A percentile compares a stretch with the other conserved stretches of the same genome.
Evolutionary conservation across 2,797 vertebrate genomes (phyloP).

Genomic region (Melanotaenia pygmaea): DNA sequence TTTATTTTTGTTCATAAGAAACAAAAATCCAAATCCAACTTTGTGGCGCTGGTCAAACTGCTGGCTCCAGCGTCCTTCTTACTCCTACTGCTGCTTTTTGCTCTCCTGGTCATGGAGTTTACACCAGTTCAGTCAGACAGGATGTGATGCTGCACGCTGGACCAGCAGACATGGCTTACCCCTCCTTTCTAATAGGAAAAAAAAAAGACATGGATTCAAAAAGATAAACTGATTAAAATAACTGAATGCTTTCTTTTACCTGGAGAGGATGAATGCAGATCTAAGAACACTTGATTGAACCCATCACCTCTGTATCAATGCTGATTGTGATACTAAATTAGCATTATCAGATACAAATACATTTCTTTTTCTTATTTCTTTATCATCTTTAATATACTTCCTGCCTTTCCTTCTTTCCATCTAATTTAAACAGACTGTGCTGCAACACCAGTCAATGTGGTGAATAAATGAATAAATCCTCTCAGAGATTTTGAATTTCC

Average conservation of each 20-base stretch:
- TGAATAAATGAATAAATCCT: too few species aligned
- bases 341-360: too few species aligned
- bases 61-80: conserved; percentile 32
- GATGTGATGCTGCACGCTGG: conserved; percentile 64
- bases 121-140: conserved; percentile 61
- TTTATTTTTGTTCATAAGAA: not conserved
- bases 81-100: conserved; percentile 30
- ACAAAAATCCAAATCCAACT: conserved; percentile 49
- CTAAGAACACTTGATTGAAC: conserved; percentile 2
- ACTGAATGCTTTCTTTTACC: not conserved
- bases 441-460: too few species aligned
- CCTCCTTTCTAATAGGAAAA: conserved; percentile 15
- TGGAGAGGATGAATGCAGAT: not conserved
- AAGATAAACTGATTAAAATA: not conserved
- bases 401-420: too few species aligned
- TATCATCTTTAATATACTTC: too few species aligned
- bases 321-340: conserved; percentile 11
- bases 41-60: conserved; percentile 21
- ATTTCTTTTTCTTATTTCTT: too few species aligned
- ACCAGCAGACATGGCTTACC: conserved; percentile 15
- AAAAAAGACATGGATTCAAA: not conserved
- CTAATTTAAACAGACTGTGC: too few species aligned
- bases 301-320: not conserved
- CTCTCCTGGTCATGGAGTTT: conserved; percentile 58
- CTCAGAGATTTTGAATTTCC: too few species aligned